A percentile compares a stretch with the other conserved stretches of the same genome.
These are phyloP conservation scores for Malthinus seriepunctatus DNA, from an alignment of 2,888 invertebrate species.

Conservation along the genomic window DNA sequence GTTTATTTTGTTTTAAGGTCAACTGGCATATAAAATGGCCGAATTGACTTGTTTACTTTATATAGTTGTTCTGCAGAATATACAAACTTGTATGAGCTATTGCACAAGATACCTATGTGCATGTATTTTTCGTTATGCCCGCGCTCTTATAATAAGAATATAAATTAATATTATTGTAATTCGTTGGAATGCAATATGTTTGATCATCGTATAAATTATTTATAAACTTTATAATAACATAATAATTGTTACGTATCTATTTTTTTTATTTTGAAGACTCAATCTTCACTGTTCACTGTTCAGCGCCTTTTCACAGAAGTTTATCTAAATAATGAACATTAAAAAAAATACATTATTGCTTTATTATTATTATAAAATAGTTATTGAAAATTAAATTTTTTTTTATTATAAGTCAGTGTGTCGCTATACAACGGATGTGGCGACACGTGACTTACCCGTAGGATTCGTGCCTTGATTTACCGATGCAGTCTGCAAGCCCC, in stretches of 20 bases:
- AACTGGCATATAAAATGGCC: conserved; percentile 52
- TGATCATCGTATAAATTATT: conserved; percentile 2
- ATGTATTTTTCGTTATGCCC: too few relatives aligned
- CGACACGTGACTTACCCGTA: conserved; percentile 47
- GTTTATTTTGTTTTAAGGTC: conserved; percentile 54
- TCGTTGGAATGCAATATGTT: conserved; percentile 4
- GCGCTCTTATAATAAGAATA: too few relatives aligned
- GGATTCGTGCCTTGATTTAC: conserved; percentile 48
- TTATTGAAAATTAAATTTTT: conserved; percentile 33
- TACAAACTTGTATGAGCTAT: conserved; percentile 15
- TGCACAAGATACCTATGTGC: neutral
- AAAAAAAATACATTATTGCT: too few relatives aligned
- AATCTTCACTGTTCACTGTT: too few relatives aligned
- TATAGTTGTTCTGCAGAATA: conserved; percentile 22
- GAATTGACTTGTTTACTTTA: conserved; percentile 47
- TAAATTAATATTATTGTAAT: neutral
- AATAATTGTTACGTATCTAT: neutral
- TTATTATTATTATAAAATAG: conserved; percentile 24
- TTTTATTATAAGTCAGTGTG: conserved; percentile 55
- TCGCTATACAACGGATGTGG: conserved; percentile 50
- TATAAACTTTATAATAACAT: conserved; percentile 6
- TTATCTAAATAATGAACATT: too few relatives aligned
- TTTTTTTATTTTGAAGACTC: too few relatives aligned
- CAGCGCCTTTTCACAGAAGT: too few relatives aligned
- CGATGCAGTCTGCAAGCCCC: conserved; percentile 38